Conservation (phyloP, 2,113 vertebrate genomes). For the Motacilla alba region DNA sequence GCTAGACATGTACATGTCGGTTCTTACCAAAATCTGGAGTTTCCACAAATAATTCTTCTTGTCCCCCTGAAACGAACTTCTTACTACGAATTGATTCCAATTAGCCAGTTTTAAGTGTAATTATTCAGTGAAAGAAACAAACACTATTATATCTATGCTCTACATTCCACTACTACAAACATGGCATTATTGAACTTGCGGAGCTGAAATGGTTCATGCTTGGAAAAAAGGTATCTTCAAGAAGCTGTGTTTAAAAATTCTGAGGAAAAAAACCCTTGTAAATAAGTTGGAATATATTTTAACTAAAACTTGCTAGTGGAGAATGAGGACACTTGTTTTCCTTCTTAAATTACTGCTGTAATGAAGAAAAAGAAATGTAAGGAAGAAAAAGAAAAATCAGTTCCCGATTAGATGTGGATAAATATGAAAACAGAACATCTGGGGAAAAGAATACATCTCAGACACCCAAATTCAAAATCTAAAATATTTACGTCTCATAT, state of each 20-base stretch:
- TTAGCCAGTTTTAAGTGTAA: conserved; percentile 35
- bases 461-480: background rate
- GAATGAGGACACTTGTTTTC: background rate
- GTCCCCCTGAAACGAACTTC: background rate
- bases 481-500: background rate
- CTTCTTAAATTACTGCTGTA: conserved; percentile 15
- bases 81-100: conserved; percentile 33
- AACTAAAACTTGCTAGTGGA: conserved; percentile 19
- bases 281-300: background rate
- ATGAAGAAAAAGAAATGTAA: background rate
- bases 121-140: conserved; percentile 36
- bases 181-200: background rate
- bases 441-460: background rate
- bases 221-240: background rate
- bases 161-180: background rate
- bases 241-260: background rate
- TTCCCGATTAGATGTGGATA: background rate
- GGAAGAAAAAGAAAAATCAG: background rate
- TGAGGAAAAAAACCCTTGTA: background rate
- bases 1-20: background rate
- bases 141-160: background rate
- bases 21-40: background rate
- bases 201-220: background rate
- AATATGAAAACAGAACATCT: background rate
- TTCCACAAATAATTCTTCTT: background rate